Conservation (phyloP, 2,113 vertebrate genomes). For the Cyprinodon variegatus region DNA sequence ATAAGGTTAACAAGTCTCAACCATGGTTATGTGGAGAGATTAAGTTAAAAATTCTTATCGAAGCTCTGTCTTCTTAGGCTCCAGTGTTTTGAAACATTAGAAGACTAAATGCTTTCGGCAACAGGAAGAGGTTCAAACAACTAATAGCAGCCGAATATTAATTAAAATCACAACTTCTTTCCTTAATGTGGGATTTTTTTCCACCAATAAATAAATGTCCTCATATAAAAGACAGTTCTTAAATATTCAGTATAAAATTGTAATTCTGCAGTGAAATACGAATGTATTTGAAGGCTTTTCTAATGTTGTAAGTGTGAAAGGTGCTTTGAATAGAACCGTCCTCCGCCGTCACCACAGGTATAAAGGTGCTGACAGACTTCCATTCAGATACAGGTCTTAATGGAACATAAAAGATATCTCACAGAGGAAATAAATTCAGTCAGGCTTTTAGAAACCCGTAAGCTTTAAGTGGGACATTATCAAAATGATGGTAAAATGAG, state of each 20-base stretch:
- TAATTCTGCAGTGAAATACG: neutral
- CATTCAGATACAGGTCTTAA: neutral
- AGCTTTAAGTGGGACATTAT: too few species aligned
- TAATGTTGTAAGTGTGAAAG: neutral
- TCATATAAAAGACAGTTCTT: neutral
- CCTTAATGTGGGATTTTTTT: neutral
- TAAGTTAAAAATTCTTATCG: too few species aligned
- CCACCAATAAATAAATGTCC: neutral
- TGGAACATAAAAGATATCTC: neutral
- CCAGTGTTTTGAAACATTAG: too few species aligned
- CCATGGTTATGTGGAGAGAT: too few species aligned
- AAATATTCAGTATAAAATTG: neutral
- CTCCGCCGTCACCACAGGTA: neutral
- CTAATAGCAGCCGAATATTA: neutral
- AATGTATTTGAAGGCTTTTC: neutral
- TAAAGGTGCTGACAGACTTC: neutral
- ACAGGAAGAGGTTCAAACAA: neutral
- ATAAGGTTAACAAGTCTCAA: too few species aligned
- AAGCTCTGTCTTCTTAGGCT: too few species aligned
- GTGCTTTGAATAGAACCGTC: neutral
- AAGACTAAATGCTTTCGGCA: too few species aligned
- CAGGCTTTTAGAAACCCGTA: neutral
- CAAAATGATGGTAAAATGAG: neutral
- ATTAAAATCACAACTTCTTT: neutral
- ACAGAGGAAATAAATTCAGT: neutral